phyloP scores from a whole-genome alignment of 1,140 invertebrate genomes.

The Pantala flavescens region DNA sequence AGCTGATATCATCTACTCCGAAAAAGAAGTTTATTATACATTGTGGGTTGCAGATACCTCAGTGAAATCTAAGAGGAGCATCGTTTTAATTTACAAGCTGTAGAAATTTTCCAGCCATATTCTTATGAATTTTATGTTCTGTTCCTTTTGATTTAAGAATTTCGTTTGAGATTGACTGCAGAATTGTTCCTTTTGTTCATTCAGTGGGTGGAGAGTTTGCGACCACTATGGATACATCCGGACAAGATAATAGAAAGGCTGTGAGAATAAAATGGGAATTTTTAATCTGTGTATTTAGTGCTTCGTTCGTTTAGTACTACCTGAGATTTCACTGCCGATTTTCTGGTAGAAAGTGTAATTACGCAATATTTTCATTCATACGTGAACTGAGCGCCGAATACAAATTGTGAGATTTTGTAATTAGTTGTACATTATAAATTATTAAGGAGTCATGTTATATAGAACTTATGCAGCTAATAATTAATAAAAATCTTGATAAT shows the following conservation, averaged over 20 bases:
- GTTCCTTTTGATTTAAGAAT: neutral
- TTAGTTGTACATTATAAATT: conserved; percentile 5
- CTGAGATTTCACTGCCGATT: neutral
- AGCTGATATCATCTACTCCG: too few relatives aligned
- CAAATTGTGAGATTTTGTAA: conserved; percentile 7
- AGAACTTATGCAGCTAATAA: neutral
- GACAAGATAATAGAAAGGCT: neutral
- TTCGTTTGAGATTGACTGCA: neutral
- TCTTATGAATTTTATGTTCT: neutral
- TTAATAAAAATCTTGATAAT: neutral
- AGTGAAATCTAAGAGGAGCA: too few relatives aligned
- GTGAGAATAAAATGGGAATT: neutral
- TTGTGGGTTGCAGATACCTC: too few relatives aligned
- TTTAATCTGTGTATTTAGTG: neutral
- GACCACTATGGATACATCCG: neutral
- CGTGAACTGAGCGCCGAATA: neutral
- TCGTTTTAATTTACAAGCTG: too few relatives aligned
- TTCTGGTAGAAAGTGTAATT: neutral
- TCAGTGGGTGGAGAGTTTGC: neutral
- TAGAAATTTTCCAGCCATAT: neutral
- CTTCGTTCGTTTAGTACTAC: neutral
- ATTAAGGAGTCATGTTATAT: conserved; percentile 7
- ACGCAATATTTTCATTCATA: neutral
- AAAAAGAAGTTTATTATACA: too few relatives aligned
- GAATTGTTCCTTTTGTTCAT: neutral